Conservation (phyloP, 2,797 vertebrate genomes). For the Sparus aurata region DNA sequence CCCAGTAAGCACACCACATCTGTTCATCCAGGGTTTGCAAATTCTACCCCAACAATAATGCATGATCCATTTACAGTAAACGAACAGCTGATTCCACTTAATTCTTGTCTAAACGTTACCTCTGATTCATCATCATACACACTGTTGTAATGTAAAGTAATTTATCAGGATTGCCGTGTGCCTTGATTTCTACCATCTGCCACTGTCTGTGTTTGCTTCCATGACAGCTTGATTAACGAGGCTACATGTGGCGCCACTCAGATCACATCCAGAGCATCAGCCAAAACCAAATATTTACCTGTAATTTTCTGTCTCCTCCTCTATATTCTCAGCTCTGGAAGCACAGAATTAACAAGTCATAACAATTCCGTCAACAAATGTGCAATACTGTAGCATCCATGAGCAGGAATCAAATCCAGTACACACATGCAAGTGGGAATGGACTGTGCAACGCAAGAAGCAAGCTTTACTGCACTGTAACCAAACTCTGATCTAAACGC, state of each 20-base stretch:
- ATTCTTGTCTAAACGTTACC: background rate
- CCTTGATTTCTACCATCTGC: background rate
- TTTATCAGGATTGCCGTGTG: background rate
- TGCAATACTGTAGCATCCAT: slow-evolving; percentile 26
- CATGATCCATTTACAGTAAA: background rate
- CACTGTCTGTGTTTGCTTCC: slow-evolving; percentile 13
- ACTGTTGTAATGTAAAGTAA: background rate
- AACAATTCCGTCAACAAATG: slow-evolving; percentile 46
- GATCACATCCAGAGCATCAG: slow-evolving; percentile 47
- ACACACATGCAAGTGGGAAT: slow-evolving; percentile 52
- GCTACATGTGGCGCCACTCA: slow-evolving; percentile 59
- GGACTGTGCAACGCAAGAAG: slow-evolving; percentile 32
- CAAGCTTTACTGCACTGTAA: slow-evolving; percentile 17
- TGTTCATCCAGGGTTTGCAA: background rate
- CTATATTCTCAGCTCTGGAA: slow-evolving; percentile 81
- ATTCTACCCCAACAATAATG: background rate
- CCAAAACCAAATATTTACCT: slow-evolving; percentile 79
- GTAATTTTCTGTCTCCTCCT: slow-evolving; percentile 71
- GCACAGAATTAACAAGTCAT: slow-evolving; percentile 79
- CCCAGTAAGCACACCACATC: background rate
- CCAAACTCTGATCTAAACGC: slow-evolving; percentile 39
- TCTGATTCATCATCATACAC: background rate
- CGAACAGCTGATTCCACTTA: background rate
- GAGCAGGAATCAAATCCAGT: slow-evolving; percentile 22
- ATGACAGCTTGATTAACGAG: slow-evolving; percentile 15